Conservation (phyloP, 2,113 vertebrate genomes). For the Rhabdornis inornatus region DNA sequence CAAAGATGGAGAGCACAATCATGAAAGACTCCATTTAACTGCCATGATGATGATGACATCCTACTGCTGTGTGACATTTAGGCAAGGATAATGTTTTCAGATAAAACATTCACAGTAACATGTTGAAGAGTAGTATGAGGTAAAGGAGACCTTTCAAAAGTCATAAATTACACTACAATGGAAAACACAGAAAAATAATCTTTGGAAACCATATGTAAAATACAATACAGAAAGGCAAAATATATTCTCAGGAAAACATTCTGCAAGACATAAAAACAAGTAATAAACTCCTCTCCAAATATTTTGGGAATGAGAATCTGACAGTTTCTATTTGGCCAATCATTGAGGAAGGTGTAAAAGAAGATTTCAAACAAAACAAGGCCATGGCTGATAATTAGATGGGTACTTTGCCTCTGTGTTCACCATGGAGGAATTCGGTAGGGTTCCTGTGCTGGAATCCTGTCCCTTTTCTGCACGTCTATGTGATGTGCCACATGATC, state of each 20-base stretch:
- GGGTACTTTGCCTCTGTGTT: not conserved
- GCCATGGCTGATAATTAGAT: not conserved
- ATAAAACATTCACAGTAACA: not conserved
- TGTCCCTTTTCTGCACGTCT: not conserved
- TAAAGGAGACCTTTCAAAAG: not conserved
- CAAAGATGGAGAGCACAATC: not conserved
- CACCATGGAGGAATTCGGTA: not conserved
- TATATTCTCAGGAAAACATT: not conserved
- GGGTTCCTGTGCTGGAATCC: not conserved
- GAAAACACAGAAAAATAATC: not conserved
- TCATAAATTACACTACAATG: not conserved
- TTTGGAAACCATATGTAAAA: not conserved
- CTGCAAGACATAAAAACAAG: not conserved
- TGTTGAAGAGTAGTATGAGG: not conserved
- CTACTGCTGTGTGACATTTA: not conserved
- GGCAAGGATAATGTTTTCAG: not conserved
- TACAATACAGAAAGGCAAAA: not conserved
- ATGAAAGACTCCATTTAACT: not conserved
- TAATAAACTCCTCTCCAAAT: not conserved
- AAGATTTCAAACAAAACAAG: not conserved
- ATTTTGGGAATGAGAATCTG: not conserved
- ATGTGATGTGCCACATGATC: not conserved
- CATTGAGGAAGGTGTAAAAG: not conserved
- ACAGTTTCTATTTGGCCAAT: not conserved
- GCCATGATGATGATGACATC: not conserved